Percentiles rank a stretch among this genome's conserved stretches.
phyloP scores from a whole-genome alignment of 1,140 invertebrate species.

The Bombus ignitus region DNA sequence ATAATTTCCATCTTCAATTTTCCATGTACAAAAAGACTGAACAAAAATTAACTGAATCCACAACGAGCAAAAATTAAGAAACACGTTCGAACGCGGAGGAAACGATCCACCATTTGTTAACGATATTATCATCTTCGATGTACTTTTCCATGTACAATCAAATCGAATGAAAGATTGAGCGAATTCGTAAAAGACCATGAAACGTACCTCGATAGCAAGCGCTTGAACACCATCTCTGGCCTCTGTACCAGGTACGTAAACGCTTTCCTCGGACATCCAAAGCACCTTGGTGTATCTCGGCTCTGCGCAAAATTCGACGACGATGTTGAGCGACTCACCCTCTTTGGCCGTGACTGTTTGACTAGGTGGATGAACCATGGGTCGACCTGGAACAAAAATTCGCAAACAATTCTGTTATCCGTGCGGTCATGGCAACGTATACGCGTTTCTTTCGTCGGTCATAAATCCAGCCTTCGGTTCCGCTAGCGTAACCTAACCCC shows the following conservation, averaged over 20 bases:
- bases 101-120: no score
- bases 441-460: neutral
- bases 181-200: no score
- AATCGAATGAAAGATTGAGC: neutral
- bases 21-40: neutral
- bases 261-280: constrained; percentile 84
- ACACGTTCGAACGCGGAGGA: no score
- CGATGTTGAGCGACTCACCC: constrained; percentile 82
- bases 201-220: constrained; percentile 83
- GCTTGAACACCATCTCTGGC: constrained; percentile 82
- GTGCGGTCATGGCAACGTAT: neutral
- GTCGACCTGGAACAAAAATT: constrained; percentile 82
- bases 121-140: no score
- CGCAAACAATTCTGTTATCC: constrained; percentile 39
- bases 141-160: no score
- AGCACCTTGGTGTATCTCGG: constrained; percentile 83
- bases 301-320: constrained; percentile 85
- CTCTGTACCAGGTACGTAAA: constrained; percentile 83
- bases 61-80: neutral
- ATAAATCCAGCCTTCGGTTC: constrained; percentile 43
- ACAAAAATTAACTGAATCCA: neutral
- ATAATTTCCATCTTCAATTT: neutral
- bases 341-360: constrained; percentile 83
- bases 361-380: constrained; percentile 83
- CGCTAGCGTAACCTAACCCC: neutral